phyloP scores from a whole-genome alignment of 1,140 invertebrate genomes.

The Cyphomyrmex costatus region DNA sequence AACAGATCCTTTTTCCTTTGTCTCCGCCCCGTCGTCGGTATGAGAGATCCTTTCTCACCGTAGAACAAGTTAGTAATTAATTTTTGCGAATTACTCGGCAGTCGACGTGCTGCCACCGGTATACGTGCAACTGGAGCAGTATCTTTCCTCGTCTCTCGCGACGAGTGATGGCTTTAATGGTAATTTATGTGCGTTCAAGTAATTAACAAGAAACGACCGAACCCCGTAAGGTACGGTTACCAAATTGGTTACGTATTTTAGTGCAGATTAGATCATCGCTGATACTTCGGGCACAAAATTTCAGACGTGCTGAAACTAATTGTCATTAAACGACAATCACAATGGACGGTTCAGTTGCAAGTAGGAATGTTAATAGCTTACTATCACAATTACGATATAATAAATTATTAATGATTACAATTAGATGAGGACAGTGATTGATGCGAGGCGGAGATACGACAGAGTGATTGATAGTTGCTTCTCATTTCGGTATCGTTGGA shows the following conservation, averaged over 20 bases:
- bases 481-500: background rate
- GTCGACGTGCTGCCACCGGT: constrained; percentile 80
- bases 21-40: constrained; percentile 64
- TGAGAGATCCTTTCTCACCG: constrained; percentile 75
- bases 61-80: constrained; percentile 85
- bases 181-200: constrained; percentile 37
- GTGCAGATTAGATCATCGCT: too few species aligned
- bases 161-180: constrained; percentile 71
- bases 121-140: constrained; percentile 78
- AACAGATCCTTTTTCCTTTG: constrained; percentile 77
- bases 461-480: constrained; percentile 34
- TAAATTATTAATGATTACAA: constrained; percentile 34
- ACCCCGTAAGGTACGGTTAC: background rate
- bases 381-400: background rate
- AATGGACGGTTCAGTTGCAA: background rate
- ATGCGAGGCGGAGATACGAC: background rate
- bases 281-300: constrained; percentile 1
- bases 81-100: constrained; percentile 85
- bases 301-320: background rate
- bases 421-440: background rate
- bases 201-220: background rate
- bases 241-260: background rate
- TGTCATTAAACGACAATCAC: background rate
- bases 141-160: constrained; percentile 75
- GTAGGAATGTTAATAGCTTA: background rate